These are phyloP conservation scores for Tetramorium bicarinatum DNA, from an alignment of 2,888 invertebrate species.

Conservation along the genomic window DNA sequence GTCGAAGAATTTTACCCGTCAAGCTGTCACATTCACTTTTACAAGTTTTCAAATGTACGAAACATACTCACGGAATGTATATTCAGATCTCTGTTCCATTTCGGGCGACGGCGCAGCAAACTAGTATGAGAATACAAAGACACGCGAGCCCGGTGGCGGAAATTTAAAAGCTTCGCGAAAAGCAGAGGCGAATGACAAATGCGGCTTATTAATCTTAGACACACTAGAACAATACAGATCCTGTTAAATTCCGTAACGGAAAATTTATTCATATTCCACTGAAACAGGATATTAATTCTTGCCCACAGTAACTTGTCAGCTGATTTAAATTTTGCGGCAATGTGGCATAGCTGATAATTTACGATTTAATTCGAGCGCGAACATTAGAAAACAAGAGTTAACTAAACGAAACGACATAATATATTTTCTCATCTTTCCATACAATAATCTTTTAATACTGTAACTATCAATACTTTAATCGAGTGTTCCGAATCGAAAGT, in stretches of 20 bases:
- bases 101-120: not conserved
- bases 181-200: slow-evolving; percentile 41
- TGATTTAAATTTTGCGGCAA: slow-evolving; percentile 40
- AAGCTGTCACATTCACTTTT: slow-evolving; percentile 45
- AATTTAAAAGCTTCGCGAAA: slow-evolving; percentile 41
- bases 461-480: not conserved
- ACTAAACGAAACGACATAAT: not conserved
- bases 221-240: slow-evolving; percentile 31
- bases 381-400: not conserved
- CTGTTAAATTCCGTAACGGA: slow-evolving; percentile 38
- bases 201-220: slow-evolving; percentile 49
- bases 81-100: slow-evolving; percentile 18
- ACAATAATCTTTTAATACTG: not conserved
- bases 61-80: not conserved
- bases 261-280: slow-evolving; percentile 41
- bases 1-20: slow-evolving; percentile 37
- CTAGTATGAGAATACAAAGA: slow-evolving; percentile 22
- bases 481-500: not conserved
- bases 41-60: slow-evolving; percentile 16
- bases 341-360: slow-evolving; percentile 19
- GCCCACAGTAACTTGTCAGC: slow-evolving; percentile 27
- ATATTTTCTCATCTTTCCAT: not conserved
- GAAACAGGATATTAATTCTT: slow-evolving; percentile 42
- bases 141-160: not conserved
- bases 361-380: not conserved